These are phyloP conservation scores for Genyomyrus donnyi DNA, from an alignment of 2,113 vertebrate genomes.

Conservation along the genomic window DNA sequence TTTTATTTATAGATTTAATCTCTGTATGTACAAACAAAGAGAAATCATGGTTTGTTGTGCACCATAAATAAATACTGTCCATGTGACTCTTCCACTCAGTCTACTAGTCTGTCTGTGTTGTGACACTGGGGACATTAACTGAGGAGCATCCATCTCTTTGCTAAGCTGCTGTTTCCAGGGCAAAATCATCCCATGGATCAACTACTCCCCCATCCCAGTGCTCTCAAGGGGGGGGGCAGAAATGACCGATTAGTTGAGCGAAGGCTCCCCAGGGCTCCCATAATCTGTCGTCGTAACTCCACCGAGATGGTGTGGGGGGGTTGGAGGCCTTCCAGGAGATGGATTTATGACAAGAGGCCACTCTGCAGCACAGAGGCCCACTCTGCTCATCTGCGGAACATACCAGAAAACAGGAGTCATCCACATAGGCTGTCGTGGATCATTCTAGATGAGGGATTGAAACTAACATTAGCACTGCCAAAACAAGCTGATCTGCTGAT, in stretches of 20 bases:
- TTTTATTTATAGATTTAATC: conserved; percentile 39
- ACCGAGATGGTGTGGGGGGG: background rate
- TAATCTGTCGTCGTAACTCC: background rate
- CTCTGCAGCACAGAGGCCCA: background rate
- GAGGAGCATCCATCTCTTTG: conserved; percentile 37
- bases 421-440: background rate
- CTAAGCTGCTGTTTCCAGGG: conserved; percentile 47
- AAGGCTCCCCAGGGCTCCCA: background rate
- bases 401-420: background rate
- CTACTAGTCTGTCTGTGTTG: background rate
- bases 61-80: conserved; percentile 18
- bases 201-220: conserved; percentile 34
- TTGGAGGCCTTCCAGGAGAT: background rate
- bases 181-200: conserved; percentile 47
- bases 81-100: conserved; percentile 38
- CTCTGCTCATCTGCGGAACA: background rate
- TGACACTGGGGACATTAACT: conserved; percentile 33
- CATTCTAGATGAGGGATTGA: background rate
- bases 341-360: background rate
- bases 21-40: conserved; percentile 25
- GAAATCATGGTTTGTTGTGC: conserved; percentile 18
- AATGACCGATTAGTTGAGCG: background rate
- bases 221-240: background rate
- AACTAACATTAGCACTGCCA: background rate
- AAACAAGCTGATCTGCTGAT: background rate